Percentiles rank a stretch among this genome's conserved stretches.
These are phyloP conservation scores for Oryzaephilus surinamensis DNA, from an alignment of 1,140 invertebrate genomes.

Conservation along the genomic window DNA sequence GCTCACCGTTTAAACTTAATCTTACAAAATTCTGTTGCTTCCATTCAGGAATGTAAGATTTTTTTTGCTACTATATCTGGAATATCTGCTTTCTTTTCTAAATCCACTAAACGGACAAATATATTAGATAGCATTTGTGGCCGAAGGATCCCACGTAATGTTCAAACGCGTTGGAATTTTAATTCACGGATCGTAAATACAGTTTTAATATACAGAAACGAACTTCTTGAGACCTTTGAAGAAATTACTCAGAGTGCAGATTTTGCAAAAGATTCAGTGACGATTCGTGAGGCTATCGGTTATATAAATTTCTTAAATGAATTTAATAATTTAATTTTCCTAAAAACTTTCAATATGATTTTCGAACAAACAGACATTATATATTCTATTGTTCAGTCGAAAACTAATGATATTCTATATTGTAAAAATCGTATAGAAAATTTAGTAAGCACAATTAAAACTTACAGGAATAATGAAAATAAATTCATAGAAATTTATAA, in stretches of 20 bases:
- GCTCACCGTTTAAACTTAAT: conserved; percentile 29
- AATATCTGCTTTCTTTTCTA: conserved; percentile 7
- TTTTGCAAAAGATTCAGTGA: neutral
- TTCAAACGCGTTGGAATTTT: conserved; percentile 8
- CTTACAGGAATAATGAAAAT: conserved; percentile 1
- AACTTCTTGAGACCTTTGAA: conserved; percentile 6
- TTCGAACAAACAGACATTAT: too few species aligned
- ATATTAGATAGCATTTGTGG: conserved; percentile 2
- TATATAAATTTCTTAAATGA: conserved; percentile 1
- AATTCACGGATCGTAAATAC: conserved; percentile 5
- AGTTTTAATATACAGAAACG: neutral
- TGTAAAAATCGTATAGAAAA: conserved; percentile 3
- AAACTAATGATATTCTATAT: conserved; percentile 5
- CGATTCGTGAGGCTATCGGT: neutral
- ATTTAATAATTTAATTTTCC: neutral
- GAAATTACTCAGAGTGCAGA: conserved; percentile 2
- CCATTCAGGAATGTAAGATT: conserved; percentile 17
- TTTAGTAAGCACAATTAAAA: conserved; percentile 1
- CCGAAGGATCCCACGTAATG: conserved; percentile 1
- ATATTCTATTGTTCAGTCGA: conserved; percentile 3
- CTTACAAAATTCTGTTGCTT: conserved; percentile 21
- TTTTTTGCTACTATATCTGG: conserved; percentile 17
- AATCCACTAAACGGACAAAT: conserved; percentile 5
- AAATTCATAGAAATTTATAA: neutral
- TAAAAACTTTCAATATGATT: conserved; percentile 1